Evolutionary conservation across 2,888 invertebrate genomes (phyloP), one percentile per base, ranked within the genome.

Genomic region (Volucella zonaria): DNA sequence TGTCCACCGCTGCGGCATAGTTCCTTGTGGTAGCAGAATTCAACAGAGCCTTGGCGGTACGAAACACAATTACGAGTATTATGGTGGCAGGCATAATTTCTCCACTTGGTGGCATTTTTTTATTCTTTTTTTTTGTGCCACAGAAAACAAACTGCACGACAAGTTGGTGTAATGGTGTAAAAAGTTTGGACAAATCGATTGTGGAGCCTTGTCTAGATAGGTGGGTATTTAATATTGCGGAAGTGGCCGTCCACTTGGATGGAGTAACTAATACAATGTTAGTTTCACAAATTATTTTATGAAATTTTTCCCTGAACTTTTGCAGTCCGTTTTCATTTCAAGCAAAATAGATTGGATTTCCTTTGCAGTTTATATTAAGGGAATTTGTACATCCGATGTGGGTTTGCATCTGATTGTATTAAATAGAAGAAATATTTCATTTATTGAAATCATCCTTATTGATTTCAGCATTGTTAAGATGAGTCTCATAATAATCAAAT

Each of bases 151-250:
- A 73, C 85, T 67, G 49, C 62, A 77, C 67, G 85, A 85, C 85
- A 85, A 85, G 85, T 85, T 85, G 73, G 76, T 81, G 81, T 68
- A 81, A 68, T 73, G 67, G 81, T 62, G 85, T 81, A 68, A 85
- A 73, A 77, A 81, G 73, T 73, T 68, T 58, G 52, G 85, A 85
- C 85, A 85, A 85, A 85, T 85, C 81, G 85, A 76, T 81, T 79
- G 82, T 42, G 23, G 42, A 15, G 66, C 15, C 66, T 77, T 83
- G 70, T 80, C 59, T 49, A 56, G 52, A 78, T 70, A 49, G 74
- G 42, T 67, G 51, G 58, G 15, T 56, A 67, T 82, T 66, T 62
- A 49, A 71, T 76, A 52, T 64, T 23, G 23, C 59, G 62, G 75
- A 68, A 49, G 56, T 18, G 15, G 23, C 12, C 8, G 73, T 59